Conservation (phyloP, 30 jellyfish, hydroid and myxozoan genomes). For the Clytia hemisphaerica region DNA sequence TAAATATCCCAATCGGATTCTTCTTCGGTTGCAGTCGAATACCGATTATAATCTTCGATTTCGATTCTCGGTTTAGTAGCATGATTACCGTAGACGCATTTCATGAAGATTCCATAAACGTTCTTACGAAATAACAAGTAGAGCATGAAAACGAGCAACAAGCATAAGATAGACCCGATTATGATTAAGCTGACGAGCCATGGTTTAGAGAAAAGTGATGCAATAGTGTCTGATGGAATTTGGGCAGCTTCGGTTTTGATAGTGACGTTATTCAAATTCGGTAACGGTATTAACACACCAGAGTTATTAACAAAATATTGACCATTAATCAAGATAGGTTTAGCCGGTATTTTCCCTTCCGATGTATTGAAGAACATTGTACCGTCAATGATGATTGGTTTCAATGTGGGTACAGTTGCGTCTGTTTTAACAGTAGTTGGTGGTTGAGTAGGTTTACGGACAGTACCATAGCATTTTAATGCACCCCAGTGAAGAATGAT, state of each 20-base stretch:
- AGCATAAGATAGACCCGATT: constrained; percentile 78
- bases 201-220: constrained; percentile 79
- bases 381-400: constrained; percentile 8
- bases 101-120: constrained; percentile 55
- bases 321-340: too few relatives aligned
- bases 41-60: constrained; percentile 89
- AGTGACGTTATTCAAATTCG: background rate
- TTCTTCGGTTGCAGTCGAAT: constrained; percentile 78
- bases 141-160: constrained; percentile 66
- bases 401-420: constrained; percentile 8
- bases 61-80: constrained; percentile 89
- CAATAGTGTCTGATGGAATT: constrained; percentile 55
- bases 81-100: constrained; percentile 46
- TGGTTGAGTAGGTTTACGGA: constrained; percentile 57
- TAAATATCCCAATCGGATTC: constrained; percentile 96
- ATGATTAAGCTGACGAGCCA: constrained; percentile 79
- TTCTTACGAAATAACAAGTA: constrained; percentile 67
- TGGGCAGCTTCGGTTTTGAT: constrained; percentile 21
- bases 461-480: constrained; percentile 83
- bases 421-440: constrained; percentile 28
- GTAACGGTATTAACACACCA: background rate
- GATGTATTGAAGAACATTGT: background rate
- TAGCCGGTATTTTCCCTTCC: too few relatives aligned
- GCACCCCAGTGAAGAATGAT: constrained; percentile 71
- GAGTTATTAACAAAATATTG: background rate